Evolutionary conservation across 2,797 vertebrate genomes (phyloP).

Genomic region (Danio kyathit): DNA sequence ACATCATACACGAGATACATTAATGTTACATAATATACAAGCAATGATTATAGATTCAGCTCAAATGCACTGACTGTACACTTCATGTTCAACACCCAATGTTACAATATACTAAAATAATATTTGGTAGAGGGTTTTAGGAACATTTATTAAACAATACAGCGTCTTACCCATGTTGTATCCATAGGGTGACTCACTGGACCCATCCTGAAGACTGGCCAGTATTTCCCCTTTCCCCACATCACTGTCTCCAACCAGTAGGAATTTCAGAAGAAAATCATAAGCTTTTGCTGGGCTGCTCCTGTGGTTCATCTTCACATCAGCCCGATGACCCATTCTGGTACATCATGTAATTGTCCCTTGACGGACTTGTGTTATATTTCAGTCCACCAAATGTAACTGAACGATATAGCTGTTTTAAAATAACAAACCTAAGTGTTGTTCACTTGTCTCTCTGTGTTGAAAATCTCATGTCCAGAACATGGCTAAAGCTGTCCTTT

Average conservation of each 20-base stretch:
- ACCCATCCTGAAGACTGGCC: constrained; percentile 83
- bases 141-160: no score
- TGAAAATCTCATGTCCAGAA: background rate
- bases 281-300: constrained; percentile 81
- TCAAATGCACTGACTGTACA: no score
- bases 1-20: no score
- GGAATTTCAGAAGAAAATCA: constrained; percentile 84
- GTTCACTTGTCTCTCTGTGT: background rate
- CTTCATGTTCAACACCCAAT: no score
- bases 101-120: no score
- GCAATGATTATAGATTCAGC: background rate
- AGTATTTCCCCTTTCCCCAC: constrained; percentile 85
- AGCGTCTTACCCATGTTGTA: constrained; percentile 79
- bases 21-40: background rate
- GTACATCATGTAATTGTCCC: constrained; percentile 50
- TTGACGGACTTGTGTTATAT: constrained; percentile 26
- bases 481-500: constrained; percentile 39
- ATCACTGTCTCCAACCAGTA: constrained; percentile 84
- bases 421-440: background rate
- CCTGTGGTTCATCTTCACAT: constrained; percentile 79
- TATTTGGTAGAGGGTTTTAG: no score
- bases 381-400: constrained; percentile 2
- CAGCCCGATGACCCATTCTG: constrained; percentile 69
- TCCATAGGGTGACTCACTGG: constrained; percentile 82
- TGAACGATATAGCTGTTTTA: constrained; percentile 6